Conservation (phyloP, 2,113 vertebrate genomes). For the Alethe diademata region DNA sequence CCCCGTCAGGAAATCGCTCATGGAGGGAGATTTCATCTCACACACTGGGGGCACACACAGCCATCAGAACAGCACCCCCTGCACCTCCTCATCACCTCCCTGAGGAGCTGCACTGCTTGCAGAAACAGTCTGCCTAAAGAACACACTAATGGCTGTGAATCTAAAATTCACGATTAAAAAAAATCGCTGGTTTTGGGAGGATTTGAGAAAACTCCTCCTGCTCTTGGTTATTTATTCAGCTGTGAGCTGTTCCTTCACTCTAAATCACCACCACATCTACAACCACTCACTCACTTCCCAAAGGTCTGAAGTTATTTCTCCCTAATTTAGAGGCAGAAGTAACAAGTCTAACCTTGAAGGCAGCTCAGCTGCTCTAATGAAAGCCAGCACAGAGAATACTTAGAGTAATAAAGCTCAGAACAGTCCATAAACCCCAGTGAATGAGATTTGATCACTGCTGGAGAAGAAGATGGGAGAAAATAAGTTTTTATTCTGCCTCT, state of each 20-base stretch:
- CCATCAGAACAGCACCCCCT: background rate
- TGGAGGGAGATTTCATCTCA: slow-evolving; percentile 78
- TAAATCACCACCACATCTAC: background rate
- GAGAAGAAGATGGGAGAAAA: background rate
- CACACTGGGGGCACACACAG: slow-evolving; percentile 69
- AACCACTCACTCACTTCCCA: background rate
- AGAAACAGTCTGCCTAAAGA: background rate
- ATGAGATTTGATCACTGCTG: background rate
- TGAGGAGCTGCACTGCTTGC: rapidly evolving
- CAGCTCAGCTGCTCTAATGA: background rate
- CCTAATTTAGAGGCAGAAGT: background rate
- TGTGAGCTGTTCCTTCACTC: background rate
- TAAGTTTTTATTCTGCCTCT: background rate
- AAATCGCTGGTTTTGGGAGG: background rate
- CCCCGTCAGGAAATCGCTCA: slow-evolving; percentile 83
- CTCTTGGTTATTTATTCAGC: background rate
- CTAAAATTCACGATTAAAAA: background rate
- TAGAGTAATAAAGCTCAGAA: background rate
- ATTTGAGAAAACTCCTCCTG: background rate
- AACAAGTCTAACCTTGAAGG: background rate
- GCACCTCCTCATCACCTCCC: background rate
- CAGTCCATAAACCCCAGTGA: background rate
- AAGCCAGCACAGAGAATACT: background rate
- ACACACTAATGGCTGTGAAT: background rate
- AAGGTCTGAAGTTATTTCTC: background rate